Base-by-base conservation (phyloP, 2,113 vertebrate species). In the Paramisgurnus dabryanus region DNA sequence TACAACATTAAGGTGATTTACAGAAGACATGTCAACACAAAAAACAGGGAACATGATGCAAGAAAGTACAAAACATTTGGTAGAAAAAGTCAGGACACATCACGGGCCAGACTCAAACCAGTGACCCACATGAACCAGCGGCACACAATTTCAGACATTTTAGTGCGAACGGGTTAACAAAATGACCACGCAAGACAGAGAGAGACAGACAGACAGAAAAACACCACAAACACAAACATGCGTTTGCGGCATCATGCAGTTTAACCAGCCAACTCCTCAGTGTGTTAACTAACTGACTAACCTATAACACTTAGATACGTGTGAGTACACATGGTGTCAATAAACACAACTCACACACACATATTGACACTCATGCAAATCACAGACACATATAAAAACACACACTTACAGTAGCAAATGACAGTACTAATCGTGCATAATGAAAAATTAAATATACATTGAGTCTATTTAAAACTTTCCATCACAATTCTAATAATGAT, bases 201-300 rank as follows among this genome's bases (percentile, higher is more conserved):
- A 11, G 22, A 39, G 7, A 64, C 3, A 64, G 22, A 64, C 22
- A 45, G n/a, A 77, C 27, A 65, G 74, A 79, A 34, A 11, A 45
- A 82, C 39, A 77, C 83, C 81, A 76, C 85, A 87, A 87, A 87
- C 83, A 82, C 80, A 76, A 53, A 55, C 79, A 68, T 78, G 76
- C 78, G 75, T 84, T 82, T 85, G 82, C 18, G n/a, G 84, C 83
- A 87, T 86, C 88, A 89, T 90, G 89, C 83, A 53, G 50, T 87
- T 87, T 81, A 63, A 83, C 85, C 78, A 87, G 86, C 81, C 40
- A 83, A 78, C 78, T 63, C 85, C 90, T 80, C 80, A 65, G 63
- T 60, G 6, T 63, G 43, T 67, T 12, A 2, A 60, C 41, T 41
- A 58, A 67, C 64, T 6, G n/a, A n/a, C 17, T 4, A 8, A 22